Evolutionary conservation across 2,888 invertebrate genomes (phyloP), one percentile per base, ranked within the genome.

Genomic region (Drosophila mimica): DNA sequence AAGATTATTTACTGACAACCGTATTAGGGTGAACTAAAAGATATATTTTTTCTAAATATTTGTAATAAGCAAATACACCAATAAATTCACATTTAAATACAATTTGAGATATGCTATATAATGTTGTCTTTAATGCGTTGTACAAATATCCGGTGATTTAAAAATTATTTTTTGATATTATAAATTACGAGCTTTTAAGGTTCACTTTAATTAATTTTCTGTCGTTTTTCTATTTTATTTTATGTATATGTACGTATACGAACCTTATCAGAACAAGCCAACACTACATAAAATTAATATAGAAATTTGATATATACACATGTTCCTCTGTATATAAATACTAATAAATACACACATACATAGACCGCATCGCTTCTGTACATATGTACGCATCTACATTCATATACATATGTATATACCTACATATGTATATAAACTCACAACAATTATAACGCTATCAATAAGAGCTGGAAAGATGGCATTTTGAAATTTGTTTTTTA

Each of bases 1-100:
- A n/a, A 7, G 40, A 53, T 46, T 38, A 36, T 51, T 65, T 48
- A 30, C 40, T 30, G 13, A 25, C 49, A 38, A 53, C 2, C 48
- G 31, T 30, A 59, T 70, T 75, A 63, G 69, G 54, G 51, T 80
- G 74, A 36, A 13, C 60, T n/a, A n/a, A n/a, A 51, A 15, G 0
- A 31, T n/a, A 1, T 31, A n/a, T 51, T 31, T 51, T 30, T 6
- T 31, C 17, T 6, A 30, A 31, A 51, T 17, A 31, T n/a, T 17
- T 9, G 15, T 46, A 46, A 8, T 8, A 13, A 15, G 7, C 46
- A 25, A 3, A 2, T 46, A 25, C 25, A 25, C 15, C 30, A 28
- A 49, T 30, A 30, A 30, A 49, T 17, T 28, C 28, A 17, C 17
- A 11, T 17, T 6, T 46, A 46, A 4, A 15, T 8, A 8, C 0